A percentile compares a stretch with the other conserved stretches of the same genome.
Evolutionary conservation across 2,113 vertebrate species (phyloP).

Genomic region (Scopus umbretta): DNA sequence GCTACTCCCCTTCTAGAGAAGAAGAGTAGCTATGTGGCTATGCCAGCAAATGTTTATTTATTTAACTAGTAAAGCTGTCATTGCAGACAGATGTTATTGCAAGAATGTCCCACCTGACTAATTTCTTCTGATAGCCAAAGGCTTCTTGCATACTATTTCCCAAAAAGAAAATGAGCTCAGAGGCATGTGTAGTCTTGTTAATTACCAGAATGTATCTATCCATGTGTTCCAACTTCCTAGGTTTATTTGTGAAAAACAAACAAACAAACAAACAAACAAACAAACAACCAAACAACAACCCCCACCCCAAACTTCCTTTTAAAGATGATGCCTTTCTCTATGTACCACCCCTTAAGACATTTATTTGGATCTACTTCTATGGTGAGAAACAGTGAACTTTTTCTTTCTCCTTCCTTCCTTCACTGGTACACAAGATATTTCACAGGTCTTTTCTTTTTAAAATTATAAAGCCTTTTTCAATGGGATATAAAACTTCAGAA

Average conservation of each 20-base stretch:
- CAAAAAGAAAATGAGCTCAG: background rate
- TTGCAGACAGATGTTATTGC: background rate
- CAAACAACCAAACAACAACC: too few relatives aligned
- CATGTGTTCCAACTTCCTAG: background rate
- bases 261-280: too few relatives aligned
- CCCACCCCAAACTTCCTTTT: too few relatives aligned
- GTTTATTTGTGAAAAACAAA: background rate
- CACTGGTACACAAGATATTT: background rate
- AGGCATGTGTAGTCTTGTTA: background rate
- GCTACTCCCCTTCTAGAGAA: background rate
- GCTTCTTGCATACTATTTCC: slow-evolving; percentile 4
- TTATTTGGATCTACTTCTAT: background rate
- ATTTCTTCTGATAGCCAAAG: background rate
- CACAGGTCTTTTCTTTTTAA: background rate
- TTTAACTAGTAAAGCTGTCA: slow-evolving; percentile 5
- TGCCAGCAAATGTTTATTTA: background rate
- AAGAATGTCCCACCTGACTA: background rate
- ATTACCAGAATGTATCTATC: background rate
- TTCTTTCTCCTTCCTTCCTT: background rate
- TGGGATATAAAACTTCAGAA: background rate
- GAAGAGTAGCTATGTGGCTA: background rate
- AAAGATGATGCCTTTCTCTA: background rate
- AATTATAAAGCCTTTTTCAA: background rate
- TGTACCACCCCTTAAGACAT: background rate
- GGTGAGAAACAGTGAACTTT: background rate